Evolutionary conservation across 2,888 invertebrate species (phyloP), one percentile per base, ranked within the genome.

Genomic region (Caenorhabditis auriculariae): DNA sequence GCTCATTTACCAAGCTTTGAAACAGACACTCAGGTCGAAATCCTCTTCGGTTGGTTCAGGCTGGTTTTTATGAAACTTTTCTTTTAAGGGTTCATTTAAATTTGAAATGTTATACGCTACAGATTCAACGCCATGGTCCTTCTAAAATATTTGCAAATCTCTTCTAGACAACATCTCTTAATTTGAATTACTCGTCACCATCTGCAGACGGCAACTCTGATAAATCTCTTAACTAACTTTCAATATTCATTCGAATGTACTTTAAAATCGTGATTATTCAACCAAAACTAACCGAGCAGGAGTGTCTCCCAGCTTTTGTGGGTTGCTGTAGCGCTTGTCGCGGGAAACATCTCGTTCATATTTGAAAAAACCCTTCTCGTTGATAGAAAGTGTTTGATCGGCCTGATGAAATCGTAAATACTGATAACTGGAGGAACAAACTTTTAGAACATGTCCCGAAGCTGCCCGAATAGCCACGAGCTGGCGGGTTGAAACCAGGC

Each of bases 321-420:
- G 76, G 51, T 69, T 67, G 48, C 69, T 39, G 66, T 70, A 74
- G 38, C 71, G 62, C 55, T 64, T 66, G 53, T 77, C 77, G 38
- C 76, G 70, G 17, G 76, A 77, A 24, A 72, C 56, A 49, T 77
- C 76, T 24, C 77, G 66, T 44, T 75, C 73, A 55, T 77, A 77
- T 42, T 65, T 66, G 73, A 76, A 73, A 56, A 65, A 72, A 43
- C 77, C 77, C 27, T 46, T 43, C n/a, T 65, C 61, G 51, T 58
- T 54, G 41, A 62, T 28, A 44, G 65, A 62, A 50, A 69, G 37
- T 9, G 68, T 48, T 38, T 69, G 68, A 12, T 69, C 55, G 37
- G 41, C 41, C 54, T 49, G 52, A 19, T 12, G 7, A 7, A 41
- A 41, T 15, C 7, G 15, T 7, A 41, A 41, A 17, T 41, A 19